Evolutionary conservation across 2,797 vertebrate species (phyloP).

Genomic region (Tokudaia muenninki): DNA sequence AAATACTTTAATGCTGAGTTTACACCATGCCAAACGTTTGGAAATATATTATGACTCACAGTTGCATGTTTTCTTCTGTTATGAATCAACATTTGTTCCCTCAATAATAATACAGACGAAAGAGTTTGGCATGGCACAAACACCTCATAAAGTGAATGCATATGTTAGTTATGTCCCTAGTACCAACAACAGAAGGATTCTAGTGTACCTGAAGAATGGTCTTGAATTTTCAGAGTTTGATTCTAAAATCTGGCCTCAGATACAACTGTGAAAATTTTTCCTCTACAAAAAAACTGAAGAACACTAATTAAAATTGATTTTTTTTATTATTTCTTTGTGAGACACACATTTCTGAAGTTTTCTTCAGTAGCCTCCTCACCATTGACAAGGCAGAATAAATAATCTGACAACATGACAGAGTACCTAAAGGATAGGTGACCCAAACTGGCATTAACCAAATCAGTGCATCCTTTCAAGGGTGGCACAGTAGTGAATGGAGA

Average conservation of each 20-base stretch:
- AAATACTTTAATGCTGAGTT: constrained; percentile 71
- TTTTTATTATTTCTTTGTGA: constrained; percentile 60
- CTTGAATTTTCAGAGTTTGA: constrained; percentile 52
- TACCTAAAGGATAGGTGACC: not conserved
- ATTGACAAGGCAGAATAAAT: constrained; percentile 58
- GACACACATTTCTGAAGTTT: constrained; percentile 33
- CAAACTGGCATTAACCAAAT: not conserved
- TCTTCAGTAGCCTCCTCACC: constrained; percentile 41
- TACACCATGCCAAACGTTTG: constrained; percentile 66
- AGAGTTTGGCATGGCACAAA: constrained; percentile 47
- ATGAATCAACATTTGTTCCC: constrained; percentile 67
- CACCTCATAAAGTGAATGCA: not conserved
- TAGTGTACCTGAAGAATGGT: constrained; percentile 44
- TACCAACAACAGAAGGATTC: constrained; percentile 18
- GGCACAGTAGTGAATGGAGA: not conserved
- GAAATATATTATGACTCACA: constrained; percentile 77
- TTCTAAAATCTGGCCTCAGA: constrained; percentile 21
- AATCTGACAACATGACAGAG: constrained; percentile 19
- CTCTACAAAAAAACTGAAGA: constrained; percentile 40
- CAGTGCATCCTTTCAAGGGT: not conserved
- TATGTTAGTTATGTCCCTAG: not conserved
- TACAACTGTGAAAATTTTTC: not conserved
- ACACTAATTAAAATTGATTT: constrained; percentile 31
- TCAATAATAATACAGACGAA: constrained; percentile 71
- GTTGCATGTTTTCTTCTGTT: constrained; percentile 70